A percentile compares a stretch with the other conserved stretches of the same genome.
Evolutionary conservation across 1,140 invertebrate genomes (phyloP).

Genomic region (Drosophila triauraria): DNA sequence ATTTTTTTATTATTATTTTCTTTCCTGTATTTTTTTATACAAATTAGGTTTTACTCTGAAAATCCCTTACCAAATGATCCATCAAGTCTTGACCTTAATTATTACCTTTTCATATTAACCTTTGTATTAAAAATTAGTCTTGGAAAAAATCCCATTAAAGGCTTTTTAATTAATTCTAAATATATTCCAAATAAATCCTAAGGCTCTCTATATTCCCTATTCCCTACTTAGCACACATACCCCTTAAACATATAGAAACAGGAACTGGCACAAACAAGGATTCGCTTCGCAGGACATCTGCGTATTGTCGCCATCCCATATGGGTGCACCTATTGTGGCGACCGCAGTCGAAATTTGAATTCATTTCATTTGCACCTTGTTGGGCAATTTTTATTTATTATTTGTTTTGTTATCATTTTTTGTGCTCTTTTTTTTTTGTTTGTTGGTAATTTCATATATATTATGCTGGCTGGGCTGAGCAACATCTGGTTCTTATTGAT

Average conservation of each 20-base stretch:
- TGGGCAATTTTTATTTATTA: constrained; percentile 66
- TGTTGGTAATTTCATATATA: constrained; percentile 39
- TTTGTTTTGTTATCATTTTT: constrained; percentile 42
- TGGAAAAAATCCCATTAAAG: too few species aligned
- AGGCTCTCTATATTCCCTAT: too few species aligned
- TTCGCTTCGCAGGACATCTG: constrained; percentile 65
- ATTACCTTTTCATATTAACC: too few species aligned
- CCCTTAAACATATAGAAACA: constrained; percentile 11
- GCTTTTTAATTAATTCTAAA: too few species aligned
- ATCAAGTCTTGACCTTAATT: too few species aligned
- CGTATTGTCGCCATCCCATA: constrained; percentile 60
- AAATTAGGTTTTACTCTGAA: too few species aligned
- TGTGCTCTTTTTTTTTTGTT: not conserved
- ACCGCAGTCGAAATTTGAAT: constrained; percentile 71
- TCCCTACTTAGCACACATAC: not conserved
- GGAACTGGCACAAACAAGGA: constrained; percentile 15
- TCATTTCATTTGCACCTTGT: constrained; percentile 82
- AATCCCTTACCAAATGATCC: too few species aligned
- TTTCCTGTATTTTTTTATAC: too few species aligned
- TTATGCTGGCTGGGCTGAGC: constrained; percentile 18
- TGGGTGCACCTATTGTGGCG: constrained; percentile 37
- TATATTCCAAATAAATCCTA: not conserved
- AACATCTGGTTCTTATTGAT: constrained; percentile 43
- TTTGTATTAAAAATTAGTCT: too few species aligned
- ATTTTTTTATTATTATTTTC: too few species aligned